phyloP scores from a whole-genome alignment of 2,113 vertebrate species.

The Limnothrissa miodon region DNA sequence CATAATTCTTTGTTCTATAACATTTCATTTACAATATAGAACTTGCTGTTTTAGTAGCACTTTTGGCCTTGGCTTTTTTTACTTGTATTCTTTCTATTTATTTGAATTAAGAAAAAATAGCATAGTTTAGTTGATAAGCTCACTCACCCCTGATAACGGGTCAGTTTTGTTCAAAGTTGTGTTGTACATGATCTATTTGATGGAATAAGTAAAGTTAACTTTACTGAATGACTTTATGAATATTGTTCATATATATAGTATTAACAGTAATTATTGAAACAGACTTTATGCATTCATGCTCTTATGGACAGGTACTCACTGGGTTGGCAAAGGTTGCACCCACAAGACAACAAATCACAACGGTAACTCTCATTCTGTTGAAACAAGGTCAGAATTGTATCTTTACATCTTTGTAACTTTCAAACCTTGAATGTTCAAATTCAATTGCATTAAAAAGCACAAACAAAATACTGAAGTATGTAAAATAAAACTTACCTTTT shows the following conservation, averaged over 20 bases:
- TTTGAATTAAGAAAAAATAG: too few relatives aligned
- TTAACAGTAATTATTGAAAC: too few relatives aligned
- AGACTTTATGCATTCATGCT: background rate
- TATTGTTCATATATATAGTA: too few relatives aligned
- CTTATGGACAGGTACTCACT: conserved; percentile 33
- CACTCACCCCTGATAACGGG: background rate
- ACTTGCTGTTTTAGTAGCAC: too few relatives aligned
- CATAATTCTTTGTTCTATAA: too few relatives aligned
- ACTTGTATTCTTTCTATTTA: too few relatives aligned
- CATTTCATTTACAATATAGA: too few relatives aligned
- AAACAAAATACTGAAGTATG: background rate
- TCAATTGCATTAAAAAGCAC: background rate
- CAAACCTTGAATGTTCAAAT: too few relatives aligned
- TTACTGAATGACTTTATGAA: too few relatives aligned
- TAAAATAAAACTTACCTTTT: background rate
- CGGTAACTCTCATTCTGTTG: conserved; percentile 42
- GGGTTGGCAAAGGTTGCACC: conserved; percentile 40
- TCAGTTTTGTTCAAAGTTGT: background rate
- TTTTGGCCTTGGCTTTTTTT: too few relatives aligned
- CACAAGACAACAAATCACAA: conserved; percentile 40
- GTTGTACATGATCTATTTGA: background rate
- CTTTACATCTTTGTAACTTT: background rate
- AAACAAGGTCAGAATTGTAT: background rate
- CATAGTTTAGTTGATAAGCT: background rate
- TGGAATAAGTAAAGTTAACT: background rate